Conservation (phyloP, 2,113 vertebrate species). For the Brachirus orientalis region DNA sequence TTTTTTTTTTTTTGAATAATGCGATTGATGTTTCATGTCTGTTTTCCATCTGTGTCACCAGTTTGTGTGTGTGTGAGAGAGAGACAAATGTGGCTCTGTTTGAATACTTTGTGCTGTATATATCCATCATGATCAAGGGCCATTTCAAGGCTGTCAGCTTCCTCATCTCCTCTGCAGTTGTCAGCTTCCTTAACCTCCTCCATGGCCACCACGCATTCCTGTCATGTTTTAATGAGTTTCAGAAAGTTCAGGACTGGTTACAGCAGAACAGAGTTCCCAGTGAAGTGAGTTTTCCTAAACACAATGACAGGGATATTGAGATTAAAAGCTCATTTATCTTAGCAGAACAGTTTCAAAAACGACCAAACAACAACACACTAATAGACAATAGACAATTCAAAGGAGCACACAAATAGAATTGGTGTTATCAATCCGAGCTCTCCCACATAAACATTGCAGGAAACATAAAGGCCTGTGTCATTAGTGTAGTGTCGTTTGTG, state of each 20-base stretch:
- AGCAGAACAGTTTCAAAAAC: too few species aligned
- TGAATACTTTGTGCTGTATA: slow-evolving; percentile 4
- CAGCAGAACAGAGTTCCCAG: too few species aligned
- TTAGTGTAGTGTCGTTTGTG: too few species aligned
- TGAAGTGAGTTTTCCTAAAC: too few species aligned
- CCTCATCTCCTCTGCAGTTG: slow-evolving; percentile 2
- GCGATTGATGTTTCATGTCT: slow-evolving; percentile 4
- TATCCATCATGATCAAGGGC: slow-evolving; percentile 45
- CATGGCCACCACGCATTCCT: background rate
- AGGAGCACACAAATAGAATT: too few species aligned
- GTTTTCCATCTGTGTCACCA: slow-evolving; percentile 4
- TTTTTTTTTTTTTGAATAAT: background rate
- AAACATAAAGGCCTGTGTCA: too few species aligned
- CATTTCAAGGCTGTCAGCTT: slow-evolving; percentile 29
- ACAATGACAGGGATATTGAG: too few species aligned
- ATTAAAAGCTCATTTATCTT: too few species aligned
- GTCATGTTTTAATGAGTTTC: background rate
- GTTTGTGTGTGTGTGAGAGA: slow-evolving; percentile 7
- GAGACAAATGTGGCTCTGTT: slow-evolving; percentile 7
- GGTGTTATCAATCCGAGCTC: too few species aligned
- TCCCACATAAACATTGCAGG: too few species aligned
- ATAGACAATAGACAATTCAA: too few species aligned
- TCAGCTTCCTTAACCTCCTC: slow-evolving; percentile 1
- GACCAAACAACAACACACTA: too few species aligned
- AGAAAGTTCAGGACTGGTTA: background rate